Evolutionary conservation across 2,113 vertebrate genomes (phyloP).

Genomic region (Mirza zaza): DNA sequence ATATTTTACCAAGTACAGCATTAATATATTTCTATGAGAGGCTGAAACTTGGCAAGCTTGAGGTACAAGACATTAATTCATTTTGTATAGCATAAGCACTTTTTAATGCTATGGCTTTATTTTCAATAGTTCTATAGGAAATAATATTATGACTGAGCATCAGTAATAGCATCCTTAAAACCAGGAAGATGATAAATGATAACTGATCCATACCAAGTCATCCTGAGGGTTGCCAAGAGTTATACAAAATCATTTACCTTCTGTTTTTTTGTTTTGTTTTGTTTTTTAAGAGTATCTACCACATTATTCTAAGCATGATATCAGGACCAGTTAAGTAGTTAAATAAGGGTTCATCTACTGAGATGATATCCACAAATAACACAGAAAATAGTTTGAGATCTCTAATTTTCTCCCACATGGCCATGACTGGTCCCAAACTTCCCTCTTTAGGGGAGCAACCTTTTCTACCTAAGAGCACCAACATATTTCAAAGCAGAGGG

Average conservation of each 20-base stretch:
- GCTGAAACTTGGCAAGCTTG: background rate
- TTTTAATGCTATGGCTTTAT: background rate
- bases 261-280: background rate
- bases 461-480: background rate
- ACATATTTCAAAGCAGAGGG: background rate
- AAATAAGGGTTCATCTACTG: background rate
- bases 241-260: background rate
- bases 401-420: background rate
- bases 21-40: background rate
- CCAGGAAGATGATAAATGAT: background rate
- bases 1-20: background rate
- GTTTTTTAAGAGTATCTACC: background rate
- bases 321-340: background rate
- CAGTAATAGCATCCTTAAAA: background rate
- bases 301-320: background rate
- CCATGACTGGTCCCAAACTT: background rate
- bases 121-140: background rate
- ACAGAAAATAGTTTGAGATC: background rate
- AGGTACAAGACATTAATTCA: background rate
- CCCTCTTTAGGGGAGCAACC: background rate
- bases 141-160: background rate
- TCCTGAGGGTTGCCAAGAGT: background rate
- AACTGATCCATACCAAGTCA: background rate
- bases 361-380: background rate
- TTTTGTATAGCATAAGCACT: slow-evolving; percentile 35